Conservation (phyloP, 2,113 vertebrate genomes). For the Origma solitaria region DNA sequence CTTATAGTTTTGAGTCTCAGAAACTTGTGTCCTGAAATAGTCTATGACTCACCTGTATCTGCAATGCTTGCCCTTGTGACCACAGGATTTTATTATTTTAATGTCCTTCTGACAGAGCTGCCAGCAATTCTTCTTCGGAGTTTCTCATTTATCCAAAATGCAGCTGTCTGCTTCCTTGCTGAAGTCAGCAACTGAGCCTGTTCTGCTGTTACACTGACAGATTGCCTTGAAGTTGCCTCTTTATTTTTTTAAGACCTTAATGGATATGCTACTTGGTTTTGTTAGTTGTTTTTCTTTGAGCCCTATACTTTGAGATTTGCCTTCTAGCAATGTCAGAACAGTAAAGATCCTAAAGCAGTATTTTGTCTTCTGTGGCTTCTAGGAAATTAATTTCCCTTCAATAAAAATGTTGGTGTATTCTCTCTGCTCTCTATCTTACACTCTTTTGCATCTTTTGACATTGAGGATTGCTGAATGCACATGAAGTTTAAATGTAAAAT, state of each 20-base stretch:
- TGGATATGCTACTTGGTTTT: not conserved
- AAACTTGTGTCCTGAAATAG: not conserved
- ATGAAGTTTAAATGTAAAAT: not conserved
- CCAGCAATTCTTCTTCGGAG: not conserved
- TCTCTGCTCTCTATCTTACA: not conserved
- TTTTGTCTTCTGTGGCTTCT: not conserved
- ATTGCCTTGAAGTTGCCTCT: not conserved
- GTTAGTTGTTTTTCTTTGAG: not conserved
- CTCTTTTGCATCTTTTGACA: not conserved
- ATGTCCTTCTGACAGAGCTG: not conserved
- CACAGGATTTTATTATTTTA: slow-evolving; percentile 6
- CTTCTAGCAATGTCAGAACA: not conserved
- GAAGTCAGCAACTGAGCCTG: slow-evolving; percentile 6
- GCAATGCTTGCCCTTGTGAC: not conserved
- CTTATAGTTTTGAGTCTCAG: not conserved
- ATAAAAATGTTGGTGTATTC: not conserved
- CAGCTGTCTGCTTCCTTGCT: slow-evolving; percentile 7
- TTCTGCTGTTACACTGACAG: not conserved
- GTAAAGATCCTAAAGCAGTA: not conserved
- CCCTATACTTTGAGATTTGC: not conserved
- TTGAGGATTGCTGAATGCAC: not conserved
- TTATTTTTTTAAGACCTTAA: not conserved
- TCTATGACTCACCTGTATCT: not conserved
- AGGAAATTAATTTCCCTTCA: not conserved
- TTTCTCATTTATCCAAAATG: not conserved